Evolutionary conservation across 2,797 vertebrate genomes (phyloP), one percentile per base, ranked within the genome.

Genomic region (Microchirus variegatus): DNA sequence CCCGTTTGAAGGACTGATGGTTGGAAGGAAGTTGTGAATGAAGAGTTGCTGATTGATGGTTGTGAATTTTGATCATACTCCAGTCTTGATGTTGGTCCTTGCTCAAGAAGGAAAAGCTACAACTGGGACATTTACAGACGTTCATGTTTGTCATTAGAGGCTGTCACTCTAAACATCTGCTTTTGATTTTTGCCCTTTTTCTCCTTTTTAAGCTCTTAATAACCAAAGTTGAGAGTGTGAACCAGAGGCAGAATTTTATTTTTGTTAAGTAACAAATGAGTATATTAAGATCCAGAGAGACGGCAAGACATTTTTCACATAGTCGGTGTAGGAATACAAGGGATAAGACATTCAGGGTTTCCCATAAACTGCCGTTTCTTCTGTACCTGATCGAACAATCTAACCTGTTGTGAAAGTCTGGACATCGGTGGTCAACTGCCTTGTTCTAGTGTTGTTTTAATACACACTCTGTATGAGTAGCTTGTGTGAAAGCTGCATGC

Each of bases 211-310:
- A 41, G 56, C 60, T 19, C 37, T 43, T 59, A 17, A 62, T 59
- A 69, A 75, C 63, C 67, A 63, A 84, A 78, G 74, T 73, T 63
- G 41, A 37, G 50, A 68, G 45, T 35, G 59, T 51, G 58, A 74
- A 45, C 4, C 14, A 58, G 53, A 7, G 59, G 56, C 58, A 7
- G 37, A 11, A 13, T 4, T 72, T 68, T 50, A 42, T 63, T 76
- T 59, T 73, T 84, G 75, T 80, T 68, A 81, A 77, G 78, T 90
- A 88, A 89, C 81, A 89, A 82, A 85, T 66, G 5, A 36, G 51
- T 89, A 88, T 91, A 89, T 86, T 82, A 67, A 80, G 75, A 74
- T 67, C 57, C 73, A 84, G 58, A 57, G 56, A 54, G 70, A 46
- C 46, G 31, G 61, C 67, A 17, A 53, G 46, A 44, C 43, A 9